A percentile compares a stretch with the other conserved stretches of the same genome.
Conservation (phyloP, 1,140 invertebrate species). For the Formica exsecta region DNA sequence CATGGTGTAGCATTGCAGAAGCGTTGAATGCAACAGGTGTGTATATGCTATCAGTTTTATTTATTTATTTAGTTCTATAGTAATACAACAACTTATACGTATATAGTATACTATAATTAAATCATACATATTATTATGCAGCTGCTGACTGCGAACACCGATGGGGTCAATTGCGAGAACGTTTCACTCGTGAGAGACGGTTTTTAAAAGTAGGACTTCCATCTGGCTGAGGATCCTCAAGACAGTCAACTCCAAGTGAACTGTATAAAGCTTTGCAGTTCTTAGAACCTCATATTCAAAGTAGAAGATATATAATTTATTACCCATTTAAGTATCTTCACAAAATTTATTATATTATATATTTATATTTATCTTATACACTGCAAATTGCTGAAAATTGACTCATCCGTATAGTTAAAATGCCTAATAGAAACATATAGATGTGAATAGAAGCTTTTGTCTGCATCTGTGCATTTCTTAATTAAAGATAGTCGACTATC, state of each 20-base stretch:
- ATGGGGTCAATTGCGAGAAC: not conserved
- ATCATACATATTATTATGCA: not conserved
- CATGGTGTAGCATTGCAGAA: not conserved
- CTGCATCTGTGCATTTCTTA: not conserved
- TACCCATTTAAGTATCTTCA: not conserved
- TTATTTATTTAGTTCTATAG: constrained; percentile 1
- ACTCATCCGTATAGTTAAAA: not conserved
- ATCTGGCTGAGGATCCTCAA: not conserved
- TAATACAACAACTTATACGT: too few relatives aligned
- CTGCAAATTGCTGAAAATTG: not conserved
- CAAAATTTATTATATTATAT: constrained; percentile 2
- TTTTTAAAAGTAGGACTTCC: not conserved
- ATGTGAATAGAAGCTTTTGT: not conserved
- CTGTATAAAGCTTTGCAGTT: constrained; percentile 3
- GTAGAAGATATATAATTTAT: not conserved
- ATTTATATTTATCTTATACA: not conserved
- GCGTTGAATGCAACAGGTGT: not conserved
- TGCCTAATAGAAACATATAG: not conserved
- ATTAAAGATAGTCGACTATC: not conserved
- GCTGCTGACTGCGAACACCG: not conserved
- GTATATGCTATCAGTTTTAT: not conserved
- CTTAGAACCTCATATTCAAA: not conserved
- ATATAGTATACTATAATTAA: too few relatives aligned
- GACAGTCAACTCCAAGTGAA: not conserved
- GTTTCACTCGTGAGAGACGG: not conserved